phyloP scores from a whole-genome alignment of 2,113 vertebrate genomes.

The Chitala chitala region DNA sequence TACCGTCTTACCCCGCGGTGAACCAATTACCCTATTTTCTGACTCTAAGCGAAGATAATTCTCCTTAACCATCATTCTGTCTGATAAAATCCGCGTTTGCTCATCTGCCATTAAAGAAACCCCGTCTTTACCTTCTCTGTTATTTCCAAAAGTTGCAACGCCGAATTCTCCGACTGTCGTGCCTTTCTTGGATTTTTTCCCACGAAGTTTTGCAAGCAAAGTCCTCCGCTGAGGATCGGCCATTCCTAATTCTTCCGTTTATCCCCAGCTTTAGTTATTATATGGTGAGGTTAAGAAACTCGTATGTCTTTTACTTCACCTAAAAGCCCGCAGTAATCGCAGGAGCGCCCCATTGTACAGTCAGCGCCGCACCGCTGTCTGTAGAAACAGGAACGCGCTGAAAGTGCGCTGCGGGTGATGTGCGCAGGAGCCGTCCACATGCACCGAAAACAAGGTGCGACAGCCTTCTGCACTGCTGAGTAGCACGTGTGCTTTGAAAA shows the following conservation, averaged over 20 bases:
- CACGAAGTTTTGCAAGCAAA: slow-evolving; percentile 78
- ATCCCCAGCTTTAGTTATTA: slow-evolving; percentile 52
- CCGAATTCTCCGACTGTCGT: slow-evolving; percentile 55
- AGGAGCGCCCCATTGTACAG: slow-evolving; percentile 59
- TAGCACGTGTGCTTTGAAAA: too few relatives aligned
- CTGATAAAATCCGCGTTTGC: slow-evolving; percentile 39
- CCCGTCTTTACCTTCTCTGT: slow-evolving; percentile 67
- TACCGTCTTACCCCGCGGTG: slow-evolving; percentile 33
- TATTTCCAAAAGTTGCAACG: slow-evolving; percentile 44
- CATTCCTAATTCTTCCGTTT: slow-evolving; percentile 64
- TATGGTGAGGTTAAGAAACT: slow-evolving; percentile 39
- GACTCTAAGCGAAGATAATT: slow-evolving; percentile 45
- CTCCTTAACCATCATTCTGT: slow-evolving; percentile 57
- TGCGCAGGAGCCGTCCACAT: slow-evolving; percentile 7
- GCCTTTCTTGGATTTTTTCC: slow-evolving; percentile 74
- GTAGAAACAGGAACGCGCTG: not conserved
- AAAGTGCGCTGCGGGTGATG: slow-evolving; percentile 44
- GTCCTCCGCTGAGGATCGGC: slow-evolving; percentile 88
- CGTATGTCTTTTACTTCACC: slow-evolving; percentile 47
- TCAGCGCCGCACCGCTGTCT: slow-evolving; percentile 38
- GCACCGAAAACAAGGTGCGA: not conserved
- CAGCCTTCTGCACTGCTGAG: too few relatives aligned
- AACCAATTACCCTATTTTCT: slow-evolving; percentile 30
- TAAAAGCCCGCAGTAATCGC: slow-evolving; percentile 52
- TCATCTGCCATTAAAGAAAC: slow-evolving; percentile 51